Conservation (phyloP, 2,113 vertebrate species). For the Ascaphus truei region DNA sequence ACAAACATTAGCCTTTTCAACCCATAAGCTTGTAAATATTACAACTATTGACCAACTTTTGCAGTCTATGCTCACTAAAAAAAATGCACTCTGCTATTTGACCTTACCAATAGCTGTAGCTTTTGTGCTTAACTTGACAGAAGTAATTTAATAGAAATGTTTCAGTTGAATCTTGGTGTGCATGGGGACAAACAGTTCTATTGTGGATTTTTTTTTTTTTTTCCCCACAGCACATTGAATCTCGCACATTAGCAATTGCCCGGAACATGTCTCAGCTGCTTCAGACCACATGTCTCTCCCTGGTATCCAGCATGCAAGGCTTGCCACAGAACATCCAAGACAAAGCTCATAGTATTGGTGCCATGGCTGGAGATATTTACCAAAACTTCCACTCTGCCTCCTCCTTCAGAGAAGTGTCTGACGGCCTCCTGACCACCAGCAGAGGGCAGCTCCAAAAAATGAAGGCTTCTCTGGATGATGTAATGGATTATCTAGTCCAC, state of each 20-base stretch:
- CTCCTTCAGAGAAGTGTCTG: conserved; percentile 69
- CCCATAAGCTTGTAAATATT: too few species aligned
- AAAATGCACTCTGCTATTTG: too few species aligned
- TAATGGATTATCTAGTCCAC: conserved; percentile 81
- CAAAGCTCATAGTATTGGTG: conserved; percentile 56
- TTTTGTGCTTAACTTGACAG: background rate
- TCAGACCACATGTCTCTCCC: conserved; percentile 70
- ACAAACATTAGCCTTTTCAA: too few species aligned
- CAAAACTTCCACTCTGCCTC: conserved; percentile 54
- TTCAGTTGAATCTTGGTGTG: too few species aligned
- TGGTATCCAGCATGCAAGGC: conserved; percentile 74
- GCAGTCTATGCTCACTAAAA: too few species aligned
- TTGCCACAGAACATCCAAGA: conserved; percentile 77
- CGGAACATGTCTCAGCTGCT: conserved; percentile 68
- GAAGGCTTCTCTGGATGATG: conserved; percentile 61
- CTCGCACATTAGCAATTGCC: conserved; percentile 75
- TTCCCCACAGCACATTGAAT: conserved; percentile 78
- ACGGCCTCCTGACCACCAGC: conserved; percentile 66
- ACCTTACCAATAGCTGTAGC: background rate
- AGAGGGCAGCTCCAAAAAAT: conserved; percentile 73
- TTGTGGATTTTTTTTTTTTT: too few species aligned
- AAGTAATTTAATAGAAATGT: too few species aligned
- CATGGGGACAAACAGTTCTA: too few species aligned
- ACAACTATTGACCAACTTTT: too few species aligned
- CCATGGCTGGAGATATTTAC: conserved; percentile 68